Conservation (phyloP, 2,888 invertebrate genomes). For the Thymelicus lineola region DNA sequence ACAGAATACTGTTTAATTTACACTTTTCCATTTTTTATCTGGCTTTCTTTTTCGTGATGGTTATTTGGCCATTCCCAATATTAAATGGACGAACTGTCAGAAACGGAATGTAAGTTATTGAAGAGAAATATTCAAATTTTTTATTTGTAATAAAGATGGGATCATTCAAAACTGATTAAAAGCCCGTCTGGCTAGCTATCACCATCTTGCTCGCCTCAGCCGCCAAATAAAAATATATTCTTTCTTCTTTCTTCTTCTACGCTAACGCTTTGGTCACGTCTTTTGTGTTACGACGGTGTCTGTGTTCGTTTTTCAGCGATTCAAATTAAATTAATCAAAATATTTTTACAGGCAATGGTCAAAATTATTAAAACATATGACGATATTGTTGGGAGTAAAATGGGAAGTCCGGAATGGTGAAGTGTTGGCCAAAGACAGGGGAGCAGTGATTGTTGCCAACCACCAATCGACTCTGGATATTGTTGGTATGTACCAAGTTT, state of each 20-base stretch:
- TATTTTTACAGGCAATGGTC: constrained; percentile 52
- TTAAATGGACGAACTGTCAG: constrained; percentile 61
- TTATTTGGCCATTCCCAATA: constrained; percentile 62
- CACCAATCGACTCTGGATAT: constrained; percentile 87
- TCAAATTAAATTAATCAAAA: no score
- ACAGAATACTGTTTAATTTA: constrained; percentile 58
- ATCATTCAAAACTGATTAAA: no score
- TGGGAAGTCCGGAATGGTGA: constrained; percentile 79
- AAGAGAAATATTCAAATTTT: background rate
- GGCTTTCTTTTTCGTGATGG: constrained; percentile 42
- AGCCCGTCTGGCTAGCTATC: no score
- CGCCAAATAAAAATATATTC: no score
- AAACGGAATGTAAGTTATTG: constrained; percentile 69
- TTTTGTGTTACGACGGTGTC: no score
- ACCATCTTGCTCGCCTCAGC: no score
- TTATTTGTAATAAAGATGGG: background rate
- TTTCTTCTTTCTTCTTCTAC: no score
- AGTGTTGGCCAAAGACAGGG: constrained; percentile 75
- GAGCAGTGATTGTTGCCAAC: constrained; percentile 86
- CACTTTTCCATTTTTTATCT: constrained; percentile 58
- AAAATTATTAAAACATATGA: constrained; percentile 60
- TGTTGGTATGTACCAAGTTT: constrained; percentile 72
- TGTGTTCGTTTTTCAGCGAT: no score
- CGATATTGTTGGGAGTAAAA: constrained; percentile 74
- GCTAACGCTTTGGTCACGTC: no score